These are phyloP conservation scores for Cyclopterus lumpus DNA, from an alignment of 2,797 vertebrate genomes.

Conservation along the genomic window DNA sequence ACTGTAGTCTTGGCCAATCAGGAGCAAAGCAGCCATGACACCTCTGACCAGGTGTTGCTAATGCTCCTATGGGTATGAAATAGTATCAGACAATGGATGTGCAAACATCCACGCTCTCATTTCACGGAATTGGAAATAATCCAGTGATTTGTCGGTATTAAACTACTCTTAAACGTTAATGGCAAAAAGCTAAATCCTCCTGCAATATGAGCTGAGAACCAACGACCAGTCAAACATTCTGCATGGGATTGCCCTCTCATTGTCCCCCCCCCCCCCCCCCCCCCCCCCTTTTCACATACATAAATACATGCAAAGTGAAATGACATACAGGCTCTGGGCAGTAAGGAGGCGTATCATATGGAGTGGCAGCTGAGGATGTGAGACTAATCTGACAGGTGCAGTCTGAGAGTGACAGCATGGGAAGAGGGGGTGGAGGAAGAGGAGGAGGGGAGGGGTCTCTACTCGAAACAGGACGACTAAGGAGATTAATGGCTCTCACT, in stretches of 20 bases:
- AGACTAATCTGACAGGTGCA: constrained; percentile 82
- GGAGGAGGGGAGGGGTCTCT: constrained; percentile 46
- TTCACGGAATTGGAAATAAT: constrained; percentile 14
- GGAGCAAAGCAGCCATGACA: constrained; percentile 42
- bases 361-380: constrained; percentile 75
- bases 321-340: constrained; percentile 44
- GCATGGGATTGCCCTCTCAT: constrained; percentile 2
- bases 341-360: constrained; percentile 70
- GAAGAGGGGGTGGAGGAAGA: constrained; percentile 56
- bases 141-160: constrained; percentile 17
- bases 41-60: constrained; percentile 20
- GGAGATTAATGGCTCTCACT: constrained; percentile 61
- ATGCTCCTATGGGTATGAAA: not conserved
- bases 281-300: constrained; percentile 23
- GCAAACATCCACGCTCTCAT: not conserved
- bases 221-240: constrained; percentile 1
- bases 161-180: constrained; percentile 14
- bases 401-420: constrained; percentile 73
- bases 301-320: constrained; percentile 64
- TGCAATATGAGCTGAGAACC: constrained; percentile 5
- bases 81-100: not conserved
- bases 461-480: constrained; percentile 43
- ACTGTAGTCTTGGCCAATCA: constrained; percentile 1
- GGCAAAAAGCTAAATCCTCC: constrained; percentile 7
- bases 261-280: not conserved